Evolutionary conservation across 92 coral and sea anemone species (phyloP).

Genomic region (Parazoanthus swiftii): DNA sequence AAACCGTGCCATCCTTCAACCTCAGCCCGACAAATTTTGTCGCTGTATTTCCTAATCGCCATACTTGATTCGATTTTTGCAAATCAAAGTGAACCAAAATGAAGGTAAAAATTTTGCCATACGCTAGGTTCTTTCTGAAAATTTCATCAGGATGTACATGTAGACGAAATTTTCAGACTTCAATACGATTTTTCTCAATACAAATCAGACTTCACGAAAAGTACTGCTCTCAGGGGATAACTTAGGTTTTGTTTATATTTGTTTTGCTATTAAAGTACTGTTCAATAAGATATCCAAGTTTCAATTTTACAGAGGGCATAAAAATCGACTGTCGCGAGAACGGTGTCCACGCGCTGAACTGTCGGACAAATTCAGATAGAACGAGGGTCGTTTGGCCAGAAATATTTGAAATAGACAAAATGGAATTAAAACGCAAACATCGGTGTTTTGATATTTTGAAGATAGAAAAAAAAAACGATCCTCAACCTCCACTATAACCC

Average conservation of each 20-base stretch:
- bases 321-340: background rate
- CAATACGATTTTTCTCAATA: background rate
- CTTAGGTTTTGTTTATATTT: constrained; percentile 1
- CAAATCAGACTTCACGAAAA: constrained; percentile 9
- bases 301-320: constrained; percentile 8
- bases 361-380: constrained; percentile 5
- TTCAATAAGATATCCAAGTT: constrained; percentile 14
- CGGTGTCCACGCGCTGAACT: constrained; percentile 18
- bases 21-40: too few relatives aligned
- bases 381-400: background rate
- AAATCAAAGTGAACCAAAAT: too few relatives aligned
- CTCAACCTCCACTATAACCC: too few relatives aligned
- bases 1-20: too few relatives aligned
- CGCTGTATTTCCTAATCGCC: too few relatives aligned
- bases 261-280: constrained; percentile 15
- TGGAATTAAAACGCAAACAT: too few relatives aligned
- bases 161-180: background rate
- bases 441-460: too few relatives aligned
- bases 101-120: background rate
- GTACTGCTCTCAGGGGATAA: constrained; percentile 14
- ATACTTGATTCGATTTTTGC: too few relatives aligned
- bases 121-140: constrained; percentile 3
- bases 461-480: too few relatives aligned
- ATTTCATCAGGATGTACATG: constrained; percentile 3
- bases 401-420: too few relatives aligned